Conservation (phyloP, 1,140 invertebrate species). For the Coenobita brevimanus region DNA sequence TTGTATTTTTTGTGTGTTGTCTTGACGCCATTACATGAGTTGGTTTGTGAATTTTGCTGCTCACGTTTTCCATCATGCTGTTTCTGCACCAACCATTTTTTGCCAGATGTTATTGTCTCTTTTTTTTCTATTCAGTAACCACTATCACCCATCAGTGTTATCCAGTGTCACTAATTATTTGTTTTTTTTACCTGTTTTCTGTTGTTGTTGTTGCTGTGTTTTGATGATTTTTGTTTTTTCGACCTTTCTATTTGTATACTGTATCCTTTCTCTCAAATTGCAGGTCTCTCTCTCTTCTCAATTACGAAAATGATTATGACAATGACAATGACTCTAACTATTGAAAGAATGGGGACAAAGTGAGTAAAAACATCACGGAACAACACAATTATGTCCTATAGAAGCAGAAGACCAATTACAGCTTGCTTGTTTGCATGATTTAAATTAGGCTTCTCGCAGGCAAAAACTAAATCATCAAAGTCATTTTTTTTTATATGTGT, state of each 20-base stretch:
- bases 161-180: background rate
- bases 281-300: conserved; percentile 67
- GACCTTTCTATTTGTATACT: conserved; percentile 20
- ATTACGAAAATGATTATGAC: conserved; percentile 67
- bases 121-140: background rate
- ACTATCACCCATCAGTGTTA: background rate
- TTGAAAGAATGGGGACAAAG: conserved; percentile 48
- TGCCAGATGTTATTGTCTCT: no score
- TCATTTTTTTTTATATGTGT: no score
- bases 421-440: no score
- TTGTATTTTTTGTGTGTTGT: no score
- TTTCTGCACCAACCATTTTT: no score
- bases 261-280: conserved; percentile 51
- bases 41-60: no score
- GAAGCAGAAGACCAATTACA: no score
- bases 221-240: conserved; percentile 1
- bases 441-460: no score
- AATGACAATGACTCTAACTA: conserved; percentile 66
- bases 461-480: no score
- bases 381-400: no score
- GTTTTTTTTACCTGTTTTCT: background rate
- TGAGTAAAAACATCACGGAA: conserved; percentile 31
- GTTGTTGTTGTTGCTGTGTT: conserved; percentile 2
- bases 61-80: no score
- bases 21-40: no score